Percentiles rank a stretch among this genome's conserved stretches.
phyloP scores from a whole-genome alignment of 2,797 vertebrate genomes.

The Alectoris magna region DNA sequence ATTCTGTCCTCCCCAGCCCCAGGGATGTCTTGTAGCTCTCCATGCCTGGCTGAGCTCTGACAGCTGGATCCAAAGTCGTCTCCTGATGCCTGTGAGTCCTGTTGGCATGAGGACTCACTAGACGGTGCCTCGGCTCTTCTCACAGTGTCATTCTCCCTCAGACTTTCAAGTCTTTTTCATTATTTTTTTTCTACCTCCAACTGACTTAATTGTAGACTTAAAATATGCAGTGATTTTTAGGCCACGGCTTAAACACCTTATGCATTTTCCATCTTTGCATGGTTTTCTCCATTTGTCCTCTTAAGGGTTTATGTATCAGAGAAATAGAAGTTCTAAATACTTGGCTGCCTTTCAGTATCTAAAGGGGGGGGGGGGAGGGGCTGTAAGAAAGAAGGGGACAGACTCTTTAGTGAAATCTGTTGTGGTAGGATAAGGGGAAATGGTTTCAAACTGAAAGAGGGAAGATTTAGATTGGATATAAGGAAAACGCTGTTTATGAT shows the following conservation, averaged over 20 bases:
- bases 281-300: not conserved
- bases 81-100: not conserved
- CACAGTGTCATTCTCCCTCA: not conserved
- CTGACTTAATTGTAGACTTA: not conserved
- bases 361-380: too few species aligned
- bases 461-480: too few species aligned
- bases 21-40: not conserved
- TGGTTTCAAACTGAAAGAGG: too few species aligned
- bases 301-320: not conserved
- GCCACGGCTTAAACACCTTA: not conserved
- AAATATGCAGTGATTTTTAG: not conserved
- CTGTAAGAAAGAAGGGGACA: too few species aligned
- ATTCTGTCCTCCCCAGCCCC: not conserved
- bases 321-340: not conserved
- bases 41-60: not conserved
- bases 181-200: not conserved
- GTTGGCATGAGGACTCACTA: not conserved
- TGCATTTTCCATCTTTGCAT: not conserved
- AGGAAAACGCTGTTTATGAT: too few species aligned
- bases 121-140: not conserved
- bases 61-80: not conserved
- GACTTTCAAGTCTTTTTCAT: not conserved
- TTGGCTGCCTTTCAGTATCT: too few species aligned
- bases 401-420: too few species aligned
- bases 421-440: too few species aligned